Evolutionary conservation across 2,888 invertebrate genomes (phyloP), one percentile per base, ranked within the genome.

Genomic region (Ommatoiulus sabulosus): DNA sequence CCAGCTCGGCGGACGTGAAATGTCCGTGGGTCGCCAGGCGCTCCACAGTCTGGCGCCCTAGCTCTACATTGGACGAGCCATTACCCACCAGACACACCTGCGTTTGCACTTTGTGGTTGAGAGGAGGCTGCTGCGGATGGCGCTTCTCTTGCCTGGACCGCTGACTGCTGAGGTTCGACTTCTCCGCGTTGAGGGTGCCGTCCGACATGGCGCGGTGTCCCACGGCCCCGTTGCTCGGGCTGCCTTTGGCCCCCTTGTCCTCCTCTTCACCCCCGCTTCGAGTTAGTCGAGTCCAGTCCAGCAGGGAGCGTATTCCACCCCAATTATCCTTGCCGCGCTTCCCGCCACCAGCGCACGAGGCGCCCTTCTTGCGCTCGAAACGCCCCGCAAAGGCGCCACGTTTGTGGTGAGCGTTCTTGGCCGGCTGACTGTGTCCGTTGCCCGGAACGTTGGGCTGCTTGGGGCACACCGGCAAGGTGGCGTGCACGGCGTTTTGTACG

Each of bases 401-500:
- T 89, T 72, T 90, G 15, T 44, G 57, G 15, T 88, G 86, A 10
- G n/a, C 52, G 4, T 17, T 7, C 12, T 20, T 85, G 3, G 46
- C 10, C 3, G 44, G n/a, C n/a, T 52, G 46, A 35, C 89, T 87
- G 63, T 91, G 90, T 6, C 92, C 91, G 87, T 92, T 92, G 1
- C 91, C 91, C 17, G 92, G 92, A 80, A 92, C 91, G 90, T 93
- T 93, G n/a, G 92, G 92, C 89, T 92, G 91, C 90, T 93, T 93
- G 0, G 92, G 92, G 44, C 88, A 88, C 20, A 90, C 90, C 87
- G 89, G 90, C 85, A 15, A 89, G 85, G 90, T 89, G 12, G 92
- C 93, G 89, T 94, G 95, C 44, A 96, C 96, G 88, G 96, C 95
- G 91, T 96, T 96, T 90, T 95, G 96, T 0, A 96, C 94, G 91